Evolutionary conservation across 1,140 invertebrate genomes (phyloP), one percentile per base, ranked within the genome.

Genomic region (Pogonomyrmex barbatus): DNA sequence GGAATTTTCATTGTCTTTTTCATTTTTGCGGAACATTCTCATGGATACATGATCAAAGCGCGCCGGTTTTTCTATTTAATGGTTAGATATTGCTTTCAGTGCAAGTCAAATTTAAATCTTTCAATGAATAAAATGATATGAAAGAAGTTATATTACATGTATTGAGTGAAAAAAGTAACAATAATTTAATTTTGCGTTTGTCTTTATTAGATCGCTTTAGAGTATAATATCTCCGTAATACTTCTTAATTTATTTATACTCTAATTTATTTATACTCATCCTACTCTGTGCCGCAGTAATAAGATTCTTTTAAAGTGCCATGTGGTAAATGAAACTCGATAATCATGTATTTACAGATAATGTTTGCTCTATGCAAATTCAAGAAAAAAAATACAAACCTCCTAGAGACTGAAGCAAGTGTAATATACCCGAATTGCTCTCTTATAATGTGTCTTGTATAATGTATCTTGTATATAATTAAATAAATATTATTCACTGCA

Each of bases 321-420:
- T 12, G 14, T 79, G 17, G 30, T 75, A 83, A 60, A 75, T 83
- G 79, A 83, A 81, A 83, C 79, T 62, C 33, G 30, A 62, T 75
- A 60, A 83, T 83, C 30, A 17, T 83, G 30, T 83, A 75, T 83
- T 82, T 68, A 71, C 54, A 75, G 68, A 83, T 73, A 82, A 82
- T 62, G 79, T 83, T 82, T 83, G 68, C n/a, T 75, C 68, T 83
- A 62, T 83, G 79, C n/a, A 75, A 83, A 83, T 75, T 60, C 17
- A 62, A 83, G 68, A 62, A 12, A 9, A 10, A 75, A 83, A 73
- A 83, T 47, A 45, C 36, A 81, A 81, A 81, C 24, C 52, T 30
- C 10, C 12, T 24, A 6, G 54, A 17, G 42, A 82, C 6, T 12
- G 8, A 60, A 58, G 30, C 17, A 36, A 75, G n/a, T 36, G 17